Evolutionary conservation across 2,888 invertebrate species (phyloP).

Genomic region (Zeuzera pyrina): DNA sequence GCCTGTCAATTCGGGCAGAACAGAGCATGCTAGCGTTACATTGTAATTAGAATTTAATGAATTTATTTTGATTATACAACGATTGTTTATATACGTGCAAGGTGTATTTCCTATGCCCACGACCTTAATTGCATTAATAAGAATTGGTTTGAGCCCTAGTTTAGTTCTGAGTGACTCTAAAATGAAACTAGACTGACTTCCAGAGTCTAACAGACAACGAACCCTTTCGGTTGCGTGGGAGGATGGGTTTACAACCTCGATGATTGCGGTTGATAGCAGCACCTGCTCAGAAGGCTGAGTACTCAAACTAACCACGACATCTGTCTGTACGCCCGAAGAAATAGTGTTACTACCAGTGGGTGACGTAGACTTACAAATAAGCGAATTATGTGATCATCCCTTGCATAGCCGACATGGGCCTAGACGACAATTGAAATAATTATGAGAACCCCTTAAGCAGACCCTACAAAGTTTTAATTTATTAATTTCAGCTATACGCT

Average conservation of each 20-base stretch:
- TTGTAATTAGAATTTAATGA: background rate
- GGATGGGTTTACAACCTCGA: constrained; percentile 13
- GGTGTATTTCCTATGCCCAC: constrained; percentile 11
- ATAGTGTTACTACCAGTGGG: too few relatives aligned
- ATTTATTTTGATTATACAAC: constrained; percentile 4
- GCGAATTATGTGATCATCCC: too few relatives aligned
- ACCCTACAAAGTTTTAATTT: constrained; percentile 6
- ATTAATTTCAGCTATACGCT: constrained; percentile 1
- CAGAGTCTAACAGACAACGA: constrained; percentile 14
- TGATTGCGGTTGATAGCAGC: constrained; percentile 14
- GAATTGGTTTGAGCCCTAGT: constrained; percentile 8
- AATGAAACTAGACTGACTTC: constrained; percentile 17
- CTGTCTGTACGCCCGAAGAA: too few relatives aligned
- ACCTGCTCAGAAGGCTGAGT: constrained; percentile 1
- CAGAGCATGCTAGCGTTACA: background rate
- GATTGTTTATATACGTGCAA: background rate
- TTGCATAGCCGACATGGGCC: background rate
- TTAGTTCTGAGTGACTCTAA: constrained; percentile 9
- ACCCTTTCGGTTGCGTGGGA: constrained; percentile 8
- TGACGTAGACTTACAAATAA: too few relatives aligned
- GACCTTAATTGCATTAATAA: constrained; percentile 10
- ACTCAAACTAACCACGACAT: too few relatives aligned
- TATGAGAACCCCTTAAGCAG: too few relatives aligned
- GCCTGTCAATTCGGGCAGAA: constrained; percentile 7
- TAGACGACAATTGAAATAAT: constrained; percentile 2